Evolutionary conservation across 1,140 invertebrate species (phyloP).

Genomic region (Halesus radiatus): DNA sequence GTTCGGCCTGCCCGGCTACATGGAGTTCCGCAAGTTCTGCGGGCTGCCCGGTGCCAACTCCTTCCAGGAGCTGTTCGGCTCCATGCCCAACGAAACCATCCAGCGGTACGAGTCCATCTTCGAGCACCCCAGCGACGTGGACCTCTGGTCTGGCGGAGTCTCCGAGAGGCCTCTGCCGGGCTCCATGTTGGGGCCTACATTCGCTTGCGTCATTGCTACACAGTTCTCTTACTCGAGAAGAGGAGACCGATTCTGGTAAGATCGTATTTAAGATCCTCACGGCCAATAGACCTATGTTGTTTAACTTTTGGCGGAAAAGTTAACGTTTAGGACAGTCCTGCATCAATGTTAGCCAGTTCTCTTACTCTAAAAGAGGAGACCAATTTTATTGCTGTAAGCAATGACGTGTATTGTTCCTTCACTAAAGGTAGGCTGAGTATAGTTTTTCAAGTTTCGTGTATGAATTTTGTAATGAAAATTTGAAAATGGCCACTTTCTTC

Average conservation of each 20-base stretch:
- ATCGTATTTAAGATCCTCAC: too few species aligned
- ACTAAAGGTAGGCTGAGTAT: too few species aligned
- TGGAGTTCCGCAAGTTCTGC: conserved; percentile 94
- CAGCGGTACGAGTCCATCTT: conserved; percentile 72
- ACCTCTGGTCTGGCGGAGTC: conserved; percentile 94
- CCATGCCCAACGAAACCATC: conserved; percentile 92
- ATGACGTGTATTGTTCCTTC: too few species aligned
- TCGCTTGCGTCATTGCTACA: conserved; percentile 96
- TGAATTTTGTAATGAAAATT: too few species aligned
- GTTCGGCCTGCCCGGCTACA: conserved; percentile 92
- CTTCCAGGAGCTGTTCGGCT: conserved; percentile 90
- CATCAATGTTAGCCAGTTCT: too few species aligned
- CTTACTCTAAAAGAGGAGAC: too few species aligned
- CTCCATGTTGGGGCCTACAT: conserved; percentile 94
- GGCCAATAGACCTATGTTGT: too few species aligned
- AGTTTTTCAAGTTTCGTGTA: too few species aligned
- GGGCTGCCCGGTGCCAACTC: conserved; percentile 83
- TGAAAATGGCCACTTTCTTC: too few species aligned
- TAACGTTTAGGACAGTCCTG: too few species aligned
- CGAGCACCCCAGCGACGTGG: conserved; percentile 86
- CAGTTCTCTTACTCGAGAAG: conserved; percentile 93
- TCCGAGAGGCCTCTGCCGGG: conserved; percentile 89
- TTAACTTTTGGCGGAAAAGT: too few species aligned
- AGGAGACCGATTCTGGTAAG: conserved; percentile 94
- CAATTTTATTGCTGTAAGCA: too few species aligned